These are phyloP conservation scores for Sesia bembeciformis DNA, from an alignment of 2,888 invertebrate genomes.

Conservation along the genomic window DNA sequence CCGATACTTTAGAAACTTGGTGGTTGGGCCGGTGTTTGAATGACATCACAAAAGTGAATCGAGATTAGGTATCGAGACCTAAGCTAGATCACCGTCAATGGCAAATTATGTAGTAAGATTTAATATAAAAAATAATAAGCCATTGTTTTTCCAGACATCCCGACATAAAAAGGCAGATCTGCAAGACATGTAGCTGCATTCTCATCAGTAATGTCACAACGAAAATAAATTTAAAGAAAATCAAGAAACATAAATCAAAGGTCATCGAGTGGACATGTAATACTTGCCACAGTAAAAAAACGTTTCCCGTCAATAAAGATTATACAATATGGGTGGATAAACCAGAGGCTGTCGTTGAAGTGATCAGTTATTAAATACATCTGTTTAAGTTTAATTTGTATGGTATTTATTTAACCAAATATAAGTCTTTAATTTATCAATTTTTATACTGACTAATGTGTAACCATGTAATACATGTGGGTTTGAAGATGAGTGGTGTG, in stretches of 20 bases:
- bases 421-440: too few species aligned
- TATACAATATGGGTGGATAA: constrained; percentile 71
- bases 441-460: too few species aligned
- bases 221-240: constrained; percentile 59
- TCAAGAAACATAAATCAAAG: constrained; percentile 50
- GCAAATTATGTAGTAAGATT: not conserved
- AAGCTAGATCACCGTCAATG: not conserved
- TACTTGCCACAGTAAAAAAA: constrained; percentile 33
- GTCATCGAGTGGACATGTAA: constrained; percentile 62
- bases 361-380: constrained; percentile 15
- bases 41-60: too few species aligned
- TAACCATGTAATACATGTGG: too few species aligned
- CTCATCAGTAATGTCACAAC: constrained; percentile 68
- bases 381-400: not conserved
- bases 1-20: too few species aligned
- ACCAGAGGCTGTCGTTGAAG: constrained; percentile 63
- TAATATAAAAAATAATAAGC: constrained; percentile 1
- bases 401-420: not conserved
- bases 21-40: too few species aligned
- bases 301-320: constrained; percentile 36
- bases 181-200: constrained; percentile 73
- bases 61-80: too few species aligned
- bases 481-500: too few species aligned
- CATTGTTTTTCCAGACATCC: constrained; percentile 56
- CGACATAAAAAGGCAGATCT: constrained; percentile 74